Evolutionary conservation across 2,113 vertebrate genomes (phyloP), one percentile per base, ranked within the genome.

Genomic region (Pedetes capensis): DNA sequence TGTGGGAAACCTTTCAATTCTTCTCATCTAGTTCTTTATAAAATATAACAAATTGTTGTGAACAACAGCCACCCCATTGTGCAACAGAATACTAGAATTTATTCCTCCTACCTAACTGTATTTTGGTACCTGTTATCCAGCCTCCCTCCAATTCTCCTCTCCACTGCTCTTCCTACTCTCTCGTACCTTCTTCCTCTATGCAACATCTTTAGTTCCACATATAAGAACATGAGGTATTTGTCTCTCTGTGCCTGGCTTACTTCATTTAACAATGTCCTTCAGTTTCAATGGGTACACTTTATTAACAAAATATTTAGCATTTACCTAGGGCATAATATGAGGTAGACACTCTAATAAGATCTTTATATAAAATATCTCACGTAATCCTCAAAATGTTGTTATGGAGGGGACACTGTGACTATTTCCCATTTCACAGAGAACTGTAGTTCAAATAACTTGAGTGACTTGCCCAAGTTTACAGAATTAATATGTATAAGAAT

Each of bases 321-420:
- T 87, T 32, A n/a, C 13, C 16, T 27, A 37, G 59, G 23, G 13
- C 17, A 29, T n/a, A 53, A 66, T 32, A 53, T 25, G 25, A 94
- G 76, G 13, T 25, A 57, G 57, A 51, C 5, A 42, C 29, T 83
- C 17, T 17, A 32, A 39, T 42, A 17, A 81, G n/a, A 71, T 14
- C 59, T 80, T 64, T n/a, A 23, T n/a, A 34, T 37, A 37, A 87
- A 96, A 83, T 55, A 82, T 6, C 42, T 87, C 39, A n/a, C 12
- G 51, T 4, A 53, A 74, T n/a, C 20, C 86, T 78, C 39, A 64
- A 59, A 78, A 57, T 42, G 51, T 49, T 61, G 0, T 68, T 34
- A 71, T 3, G 8, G 53, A 59, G 22, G 18, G 18, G 44, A 16
- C 4, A 80, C 80, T 78, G 2, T 57, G 16, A 37, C 23, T 22